These are phyloP conservation scores for Delphinapterus leucas DNA, from an alignment of 2,113 vertebrate species.

Conservation along the genomic window DNA sequence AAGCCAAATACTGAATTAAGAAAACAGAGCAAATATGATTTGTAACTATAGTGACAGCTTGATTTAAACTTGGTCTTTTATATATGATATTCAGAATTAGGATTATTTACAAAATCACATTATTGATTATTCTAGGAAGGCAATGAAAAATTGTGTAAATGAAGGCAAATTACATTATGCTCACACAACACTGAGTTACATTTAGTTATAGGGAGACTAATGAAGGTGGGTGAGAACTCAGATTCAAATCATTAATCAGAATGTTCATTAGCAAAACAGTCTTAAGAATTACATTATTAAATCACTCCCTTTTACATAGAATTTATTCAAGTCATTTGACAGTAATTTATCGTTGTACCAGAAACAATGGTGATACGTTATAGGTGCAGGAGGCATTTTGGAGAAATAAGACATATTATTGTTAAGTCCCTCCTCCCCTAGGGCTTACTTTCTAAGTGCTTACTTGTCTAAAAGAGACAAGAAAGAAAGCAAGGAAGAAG, in stretches of 20 bases:
- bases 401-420: background rate
- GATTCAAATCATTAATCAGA: conserved; percentile 37
- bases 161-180: background rate
- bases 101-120: conserved; percentile 32
- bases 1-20: conserved; percentile 13
- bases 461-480: background rate
- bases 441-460: background rate
- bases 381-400: background rate
- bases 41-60: background rate
- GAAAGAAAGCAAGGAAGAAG: background rate
- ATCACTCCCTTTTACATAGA: background rate
- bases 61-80: conserved; percentile 51
- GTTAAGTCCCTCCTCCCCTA: background rate
- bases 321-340: conserved; percentile 14
- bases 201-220: conserved; percentile 1
- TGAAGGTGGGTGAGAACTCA: background rate
- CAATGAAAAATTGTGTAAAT: background rate
- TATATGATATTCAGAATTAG: conserved; percentile 6
- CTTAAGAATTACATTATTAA: conserved; percentile 33
- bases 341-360: background rate
- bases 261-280: conserved; percentile 22
- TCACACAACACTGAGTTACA: background rate
- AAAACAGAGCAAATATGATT: conserved; percentile 39
- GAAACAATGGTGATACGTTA: background rate
- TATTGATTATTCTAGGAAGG: conserved; percentile 51